Evolutionary conservation across 2,113 vertebrate genomes (phyloP), one percentile per base, ranked within the genome.

Genomic region (Sitta europaea): DNA sequence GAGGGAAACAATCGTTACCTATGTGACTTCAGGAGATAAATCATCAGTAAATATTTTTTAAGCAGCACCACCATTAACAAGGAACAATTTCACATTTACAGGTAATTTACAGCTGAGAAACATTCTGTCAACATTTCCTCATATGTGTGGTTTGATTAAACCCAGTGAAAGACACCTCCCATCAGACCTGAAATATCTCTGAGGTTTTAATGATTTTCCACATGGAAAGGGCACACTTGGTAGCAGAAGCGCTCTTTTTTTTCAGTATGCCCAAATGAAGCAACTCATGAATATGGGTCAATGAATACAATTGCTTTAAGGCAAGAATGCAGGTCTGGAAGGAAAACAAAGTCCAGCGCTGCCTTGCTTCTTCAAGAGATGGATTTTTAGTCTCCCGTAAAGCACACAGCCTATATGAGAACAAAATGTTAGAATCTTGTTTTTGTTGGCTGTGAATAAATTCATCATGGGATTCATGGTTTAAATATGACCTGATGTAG

Each of bases 401-500:
- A 94, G 42, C 58, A 94, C 77, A 68, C 45, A 89, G 76, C 35
- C 33, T 68, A 78, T 68, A 91, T 0, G 0, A 89, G 93, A 96
- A 96, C 81, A 94, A 91, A 96, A 97, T 88, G 70, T 96, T 90
- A 96, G 84, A 70, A 66, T 88, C 74, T 79, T 95, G 93, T 92
- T 96, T 97, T 83, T 96, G 77, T 93, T 95, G 78, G 76, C 95
- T 95, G 89, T 83, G 76, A 92, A 90, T 61, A 94, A 93, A 96
- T 87, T 96, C 85, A 96, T 96, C 93, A 35, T 57, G 95, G 57
- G 68, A 80, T 95, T 47, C 78, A 81, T 35, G 88, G 87, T 65
- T 93, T 97, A 91, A 93, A 84, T 92, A 85, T 86, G 78, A 75
- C 87, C 83, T 93, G 93, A 86, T 96, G 72, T 94, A 92, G 86